phyloP scores from a whole-genome alignment of 2,888 invertebrate genomes.

The Heliconius charithonia region DNA sequence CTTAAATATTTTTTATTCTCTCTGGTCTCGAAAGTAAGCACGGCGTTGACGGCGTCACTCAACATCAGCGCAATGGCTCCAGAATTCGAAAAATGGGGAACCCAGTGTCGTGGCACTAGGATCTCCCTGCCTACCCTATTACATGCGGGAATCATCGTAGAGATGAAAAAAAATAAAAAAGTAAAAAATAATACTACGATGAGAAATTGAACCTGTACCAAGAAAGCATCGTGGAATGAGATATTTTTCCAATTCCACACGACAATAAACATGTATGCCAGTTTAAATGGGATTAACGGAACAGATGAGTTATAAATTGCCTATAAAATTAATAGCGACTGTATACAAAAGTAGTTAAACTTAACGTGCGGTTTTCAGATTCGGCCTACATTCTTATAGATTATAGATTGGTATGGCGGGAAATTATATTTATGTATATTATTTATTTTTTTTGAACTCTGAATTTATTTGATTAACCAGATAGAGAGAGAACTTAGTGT shows the following conservation, averaged over 20 bases:
- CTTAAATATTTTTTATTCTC: neutral
- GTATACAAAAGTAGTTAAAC: conserved; percentile 31
- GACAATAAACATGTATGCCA: conserved; percentile 25
- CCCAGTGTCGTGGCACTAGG: neutral
- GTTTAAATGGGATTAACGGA: conserved; percentile 21
- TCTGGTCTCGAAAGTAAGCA: neutral
- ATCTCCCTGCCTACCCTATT: neutral
- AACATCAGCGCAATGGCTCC: neutral
- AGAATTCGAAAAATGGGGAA: neutral
- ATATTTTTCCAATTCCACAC: conserved; percentile 5
- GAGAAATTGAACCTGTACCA: neutral
- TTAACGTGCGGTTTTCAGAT: conserved; percentile 28
- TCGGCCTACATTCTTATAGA: conserved; percentile 26
- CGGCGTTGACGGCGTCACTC: neutral
- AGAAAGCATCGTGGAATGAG: neutral
- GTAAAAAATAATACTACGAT: too few species aligned
- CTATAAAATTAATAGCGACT: conserved; percentile 32
- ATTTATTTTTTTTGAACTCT: too few species aligned
- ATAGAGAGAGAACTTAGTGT: too few species aligned
- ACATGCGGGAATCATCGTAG: neutral
- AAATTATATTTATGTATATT: neutral
- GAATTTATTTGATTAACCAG: too few species aligned
- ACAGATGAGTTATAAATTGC: conserved; percentile 27
- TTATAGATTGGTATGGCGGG: neutral
- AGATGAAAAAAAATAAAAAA: neutral